Base-by-base conservation (phyloP, 2,888 invertebrate species). In the Muscina levida region DNA sequence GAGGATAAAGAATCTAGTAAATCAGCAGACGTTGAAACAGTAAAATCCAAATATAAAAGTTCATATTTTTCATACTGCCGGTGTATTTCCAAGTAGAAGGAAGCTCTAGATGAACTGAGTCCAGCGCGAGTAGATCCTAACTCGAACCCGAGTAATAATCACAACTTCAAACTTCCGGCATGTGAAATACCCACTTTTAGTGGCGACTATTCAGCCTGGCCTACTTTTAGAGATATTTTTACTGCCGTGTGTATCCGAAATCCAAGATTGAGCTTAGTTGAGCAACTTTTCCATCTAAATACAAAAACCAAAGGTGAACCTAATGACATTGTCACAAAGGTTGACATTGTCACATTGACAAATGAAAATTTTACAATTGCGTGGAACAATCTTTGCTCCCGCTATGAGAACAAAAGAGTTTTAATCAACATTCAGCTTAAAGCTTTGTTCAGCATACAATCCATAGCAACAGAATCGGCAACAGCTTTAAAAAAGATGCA, bases 301-400 rank as follows among this genome's bases (percentile, higher is more conserved):
- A 8, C 2, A 4, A 44, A 44, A 11, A 44, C 42, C 13, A 4
- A 44, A 13, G 42, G 42, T 8, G 42, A 44, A 37, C 72, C 77
- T 44, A 31, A 24, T 11, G 56, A 72, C 5, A 46, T 77, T 1
- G 31, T 77, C 1, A 26, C 24, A 11, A 37, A 72, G n/a, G 56
- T 71, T 10, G 22, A 72, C 6, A n/a, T n/a, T n/a, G n/a, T n/a
- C n/a, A n/a, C n/a, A n/a, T 56, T 77, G 19, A 56, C 78, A 3
- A 48, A 78, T 42, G 51, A 51, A 5, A 42, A 62, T 17, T 79
- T 56, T 37, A 24, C 22, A 10, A 17, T 42, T 0, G 70, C 57
- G 2, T 57, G 57, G 59, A 15, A 37, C 8, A 46, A 46, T 44
- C n/a, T 62, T n/a, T 62, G 62, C 4, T 6, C 13, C 4, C 42